Percentiles rank a stretch among this genome's conserved stretches.
Evolutionary conservation across 2,113 vertebrate species (phyloP).

Genomic region (Argyrosomus japonicus): DNA sequence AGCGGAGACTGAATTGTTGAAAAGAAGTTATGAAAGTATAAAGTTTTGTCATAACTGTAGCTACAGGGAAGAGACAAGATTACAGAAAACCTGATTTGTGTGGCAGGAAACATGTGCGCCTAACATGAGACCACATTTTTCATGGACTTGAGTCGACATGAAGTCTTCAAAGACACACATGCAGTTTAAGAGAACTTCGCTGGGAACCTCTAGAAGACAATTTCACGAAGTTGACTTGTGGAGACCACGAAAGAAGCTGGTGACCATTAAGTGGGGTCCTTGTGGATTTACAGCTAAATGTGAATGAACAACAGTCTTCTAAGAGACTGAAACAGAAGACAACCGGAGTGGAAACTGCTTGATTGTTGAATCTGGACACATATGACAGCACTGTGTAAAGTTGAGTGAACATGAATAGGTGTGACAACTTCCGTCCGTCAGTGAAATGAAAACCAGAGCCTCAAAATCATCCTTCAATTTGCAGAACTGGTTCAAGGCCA

Average conservation of each 20-base stretch:
- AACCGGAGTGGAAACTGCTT: neutral
- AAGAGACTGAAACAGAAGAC: neutral
- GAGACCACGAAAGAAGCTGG: neutral
- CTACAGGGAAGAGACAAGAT: neutral
- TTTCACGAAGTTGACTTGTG: neutral
- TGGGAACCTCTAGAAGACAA: neutral
- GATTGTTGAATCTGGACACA: neutral
- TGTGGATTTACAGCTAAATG: neutral
- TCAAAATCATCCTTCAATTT: neutral
- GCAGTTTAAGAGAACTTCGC: neutral
- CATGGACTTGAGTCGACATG: neutral
- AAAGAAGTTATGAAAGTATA: neutral
- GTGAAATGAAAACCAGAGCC: constrained; percentile 20
- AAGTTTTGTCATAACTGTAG: neutral
- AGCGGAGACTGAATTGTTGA: neutral
- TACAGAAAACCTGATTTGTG: constrained; percentile 3
- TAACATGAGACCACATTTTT: neutral
- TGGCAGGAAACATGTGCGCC: constrained; percentile 21
- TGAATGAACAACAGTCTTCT: neutral
- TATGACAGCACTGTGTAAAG: neutral
- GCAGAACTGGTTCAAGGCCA: neutral
- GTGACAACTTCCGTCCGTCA: neutral
- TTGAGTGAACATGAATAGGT: neutral
- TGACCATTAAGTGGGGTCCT: neutral
- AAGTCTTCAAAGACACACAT: neutral